phyloP scores from a whole-genome alignment of 2,888 invertebrate species.

The Eilema sororculum region DNA sequence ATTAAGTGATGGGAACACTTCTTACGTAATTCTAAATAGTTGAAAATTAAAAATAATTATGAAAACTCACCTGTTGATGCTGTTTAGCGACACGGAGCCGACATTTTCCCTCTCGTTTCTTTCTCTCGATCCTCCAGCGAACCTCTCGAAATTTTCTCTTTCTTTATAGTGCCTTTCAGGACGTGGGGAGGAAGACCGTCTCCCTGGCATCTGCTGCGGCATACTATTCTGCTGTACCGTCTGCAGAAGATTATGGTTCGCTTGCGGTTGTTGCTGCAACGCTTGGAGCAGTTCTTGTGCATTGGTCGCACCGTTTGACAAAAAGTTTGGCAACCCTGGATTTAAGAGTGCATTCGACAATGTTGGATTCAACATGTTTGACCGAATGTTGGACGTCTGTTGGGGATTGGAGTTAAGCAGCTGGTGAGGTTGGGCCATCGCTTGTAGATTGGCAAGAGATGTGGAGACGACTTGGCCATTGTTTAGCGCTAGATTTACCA shows the following conservation, averaged over 20 bases:
- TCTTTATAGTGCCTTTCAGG: constrained; percentile 84
- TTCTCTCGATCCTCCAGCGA: constrained; percentile 81
- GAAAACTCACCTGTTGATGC: constrained; percentile 88
- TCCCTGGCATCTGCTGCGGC: constrained; percentile 83
- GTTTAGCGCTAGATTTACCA: constrained; percentile 93
- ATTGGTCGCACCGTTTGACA: constrained; percentile 90
- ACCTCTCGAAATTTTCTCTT: constrained; percentile 81
- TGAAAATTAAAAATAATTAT: constrained; percentile 13
- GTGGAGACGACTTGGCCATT: constrained; percentile 95
- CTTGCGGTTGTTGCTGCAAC: constrained; percentile 88
- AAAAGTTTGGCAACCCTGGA: constrained; percentile 90
- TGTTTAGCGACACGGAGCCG: constrained; percentile 88
- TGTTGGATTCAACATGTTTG: constrained; percentile 87
- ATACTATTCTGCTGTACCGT: constrained; percentile 83
- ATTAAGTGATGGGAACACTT: constrained; percentile 22
- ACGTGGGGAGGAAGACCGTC: constrained; percentile 81
- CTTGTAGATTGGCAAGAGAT: constrained; percentile 92
- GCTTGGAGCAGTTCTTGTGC: constrained; percentile 92
- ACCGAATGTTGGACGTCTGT: constrained; percentile 77
- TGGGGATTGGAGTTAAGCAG: constrained; percentile 88
- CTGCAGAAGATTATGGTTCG: constrained; percentile 81
- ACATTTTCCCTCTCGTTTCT: constrained; percentile 85
- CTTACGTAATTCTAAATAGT: constrained; percentile 5
- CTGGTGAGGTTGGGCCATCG: constrained; percentile 91
- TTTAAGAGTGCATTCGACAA: constrained; percentile 91